Conservation (phyloP, 2,888 invertebrate species). For the Petrolisthes cinctipes region DNA sequence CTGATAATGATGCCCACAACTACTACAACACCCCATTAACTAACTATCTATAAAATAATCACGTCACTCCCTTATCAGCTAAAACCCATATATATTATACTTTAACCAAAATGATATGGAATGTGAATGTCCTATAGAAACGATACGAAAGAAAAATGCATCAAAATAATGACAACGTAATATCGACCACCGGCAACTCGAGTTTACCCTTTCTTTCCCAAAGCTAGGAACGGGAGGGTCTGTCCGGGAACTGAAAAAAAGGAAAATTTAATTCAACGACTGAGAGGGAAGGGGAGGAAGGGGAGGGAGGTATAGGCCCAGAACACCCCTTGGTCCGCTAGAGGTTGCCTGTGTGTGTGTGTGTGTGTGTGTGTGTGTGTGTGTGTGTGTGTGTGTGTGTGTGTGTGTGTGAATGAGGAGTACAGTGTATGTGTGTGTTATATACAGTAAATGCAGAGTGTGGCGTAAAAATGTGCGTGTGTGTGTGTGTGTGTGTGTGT, state of each 20-base stretch:
- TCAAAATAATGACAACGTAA: no score
- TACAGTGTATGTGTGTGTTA: no score
- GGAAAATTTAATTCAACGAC: slow-evolving; percentile 22
- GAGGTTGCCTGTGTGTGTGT: no score
- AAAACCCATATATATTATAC: not conserved
- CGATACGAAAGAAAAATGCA: no score
- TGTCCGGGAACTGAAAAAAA: not conserved
- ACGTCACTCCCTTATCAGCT: not conserved
- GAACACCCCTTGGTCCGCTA: no score
- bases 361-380: not conserved
- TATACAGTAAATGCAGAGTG: no score
- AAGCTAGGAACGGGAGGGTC: slow-evolving; percentile 36
- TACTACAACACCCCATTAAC: not conserved
- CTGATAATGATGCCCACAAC: not conserved
- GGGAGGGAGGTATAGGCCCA: not conserved
- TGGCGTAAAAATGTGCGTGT: not conserved
- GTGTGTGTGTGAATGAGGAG: not conserved
- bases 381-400: no score
- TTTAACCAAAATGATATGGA: not conserved
- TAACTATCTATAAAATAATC: not conserved
- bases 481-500: no score
- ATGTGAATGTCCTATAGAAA: no score
- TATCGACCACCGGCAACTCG: not conserved
- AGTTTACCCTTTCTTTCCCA: slow-evolving; percentile 39
- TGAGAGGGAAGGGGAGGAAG: slow-evolving; percentile 7